These are phyloP conservation scores for Syngnathus acus DNA, from an alignment of 2,797 vertebrate species.

Conservation along the genomic window DNA sequence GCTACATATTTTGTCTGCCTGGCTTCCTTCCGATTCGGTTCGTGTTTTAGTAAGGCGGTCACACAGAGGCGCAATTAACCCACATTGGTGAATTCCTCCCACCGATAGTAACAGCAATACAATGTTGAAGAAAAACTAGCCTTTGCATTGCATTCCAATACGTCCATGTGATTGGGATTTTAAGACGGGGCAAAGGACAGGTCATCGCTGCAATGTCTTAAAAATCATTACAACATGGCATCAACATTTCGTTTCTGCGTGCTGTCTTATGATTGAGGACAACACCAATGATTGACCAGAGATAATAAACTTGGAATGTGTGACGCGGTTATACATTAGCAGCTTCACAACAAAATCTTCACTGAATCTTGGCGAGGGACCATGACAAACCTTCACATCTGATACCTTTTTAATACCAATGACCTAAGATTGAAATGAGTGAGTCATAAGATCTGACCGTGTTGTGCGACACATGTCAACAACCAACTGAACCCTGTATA, in stretches of 20 bases:
- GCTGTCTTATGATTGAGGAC: slow-evolving; percentile 35
- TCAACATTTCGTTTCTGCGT: slow-evolving; percentile 23
- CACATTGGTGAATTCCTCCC: slow-evolving; percentile 47
- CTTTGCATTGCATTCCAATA: background rate
- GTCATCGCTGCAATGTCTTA: slow-evolving; percentile 21
- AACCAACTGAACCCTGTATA: too few relatives aligned
- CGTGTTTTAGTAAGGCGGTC: slow-evolving; percentile 58
- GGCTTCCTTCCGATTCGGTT: slow-evolving; percentile 54
- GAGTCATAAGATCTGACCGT: too few relatives aligned
- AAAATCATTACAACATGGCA: slow-evolving; percentile 27
- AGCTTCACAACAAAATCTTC: slow-evolving; percentile 8
- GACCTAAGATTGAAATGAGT: too few relatives aligned
- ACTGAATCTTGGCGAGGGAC: background rate
- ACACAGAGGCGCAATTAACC: slow-evolving; percentile 51
- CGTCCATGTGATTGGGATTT: background rate
- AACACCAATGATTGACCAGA: slow-evolving; percentile 61
- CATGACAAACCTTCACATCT: background rate
- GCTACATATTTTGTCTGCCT: slow-evolving; percentile 34
- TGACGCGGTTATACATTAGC: slow-evolving; percentile 43
- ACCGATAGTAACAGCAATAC: slow-evolving; percentile 19
- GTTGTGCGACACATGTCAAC: background rate
- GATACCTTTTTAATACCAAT: too few relatives aligned
- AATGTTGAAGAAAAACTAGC: slow-evolving; percentile 16
- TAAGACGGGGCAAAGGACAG: slow-evolving; percentile 14
- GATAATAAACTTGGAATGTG: slow-evolving; percentile 55